Evolutionary conservation across 1,140 invertebrate species (phyloP).

Genomic region (Sinella curviseta): DNA sequence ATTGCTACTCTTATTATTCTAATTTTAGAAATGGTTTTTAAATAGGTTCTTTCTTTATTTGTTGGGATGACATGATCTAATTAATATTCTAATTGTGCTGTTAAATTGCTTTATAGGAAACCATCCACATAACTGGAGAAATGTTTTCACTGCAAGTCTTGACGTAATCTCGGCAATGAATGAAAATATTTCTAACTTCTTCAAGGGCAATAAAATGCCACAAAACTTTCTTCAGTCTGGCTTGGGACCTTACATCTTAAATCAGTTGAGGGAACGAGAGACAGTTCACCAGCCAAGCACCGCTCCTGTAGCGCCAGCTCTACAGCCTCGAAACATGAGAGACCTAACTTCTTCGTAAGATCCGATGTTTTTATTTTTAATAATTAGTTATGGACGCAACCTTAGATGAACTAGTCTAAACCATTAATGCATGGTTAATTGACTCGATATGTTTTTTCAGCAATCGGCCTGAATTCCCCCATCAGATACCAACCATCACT

Average conservation of each 20-base stretch:
- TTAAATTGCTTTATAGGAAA: not conserved
- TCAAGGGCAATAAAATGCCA: not conserved
- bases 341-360: not conserved
- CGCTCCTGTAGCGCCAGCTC: not conserved
- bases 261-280: not conserved
- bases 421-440: not conserved
- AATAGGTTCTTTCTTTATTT: not conserved
- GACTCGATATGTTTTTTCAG: too few relatives aligned
- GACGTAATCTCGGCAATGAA: not conserved
- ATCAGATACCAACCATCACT: too few relatives aligned
- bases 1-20: too few relatives aligned
- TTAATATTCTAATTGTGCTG: too few relatives aligned
- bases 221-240: not conserved
- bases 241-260: not conserved
- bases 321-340: not conserved
- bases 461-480: too few relatives aligned
- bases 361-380: not conserved
- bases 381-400: too few relatives aligned
- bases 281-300: not conserved
- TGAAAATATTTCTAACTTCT: not conserved
- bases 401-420: not conserved
- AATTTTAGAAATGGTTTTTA: not conserved
- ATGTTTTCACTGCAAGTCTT: not conserved
- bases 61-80: too few relatives aligned
- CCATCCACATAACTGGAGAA: not conserved